Evolutionary conservation across 1,140 invertebrate species (phyloP), one percentile per base, ranked within the genome.

Genomic region (Melanaphis sacchari): DNA sequence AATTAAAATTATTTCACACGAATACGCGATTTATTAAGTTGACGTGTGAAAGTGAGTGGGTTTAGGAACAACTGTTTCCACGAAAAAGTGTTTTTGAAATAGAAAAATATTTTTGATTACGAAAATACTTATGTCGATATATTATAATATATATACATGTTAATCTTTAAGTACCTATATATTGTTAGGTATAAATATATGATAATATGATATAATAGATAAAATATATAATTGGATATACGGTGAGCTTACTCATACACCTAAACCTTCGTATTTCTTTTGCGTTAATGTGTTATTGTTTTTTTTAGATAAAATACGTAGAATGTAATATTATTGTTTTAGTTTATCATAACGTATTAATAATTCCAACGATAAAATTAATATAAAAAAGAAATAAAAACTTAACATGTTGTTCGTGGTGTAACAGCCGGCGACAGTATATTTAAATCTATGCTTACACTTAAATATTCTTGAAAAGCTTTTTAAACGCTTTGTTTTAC

Each of bases 401-500:
- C 8, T 87, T 31, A 87, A n/a, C 11, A 87, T n/a, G 11, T n/a
- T 87, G 40, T 26, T 26, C 24, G 41, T 15, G 26, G 31, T 2
- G 46, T 87, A 15, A 31, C 24, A 11, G 41, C 41, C 40, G 84
- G 41, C 18, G 31, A 43, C 41, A 87, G 41, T n/a, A 43, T 87
- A 43, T 87, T 31, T 87, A 46, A 31, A 43, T 87, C 18, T 87
- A 87, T 87, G 84, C 31, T 43, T 87, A 21, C 31, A 41, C 31
- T 43, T 43, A 43, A 43, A 87, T 87, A 43, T 31, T 41, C 11
- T 46, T 26, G 22, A 43, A 87, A 87, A 87, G 31, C 84, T 43
- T 87, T 87, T 87, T 43, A n/a, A 85, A 87, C 31, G 31, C 84
- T 43, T 31, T 87, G 15, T 87, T 87, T 43, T 46, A 87, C 84